phyloP scores from a whole-genome alignment of 2,797 vertebrate species.

The Neomorphus geoffroyi region DNA sequence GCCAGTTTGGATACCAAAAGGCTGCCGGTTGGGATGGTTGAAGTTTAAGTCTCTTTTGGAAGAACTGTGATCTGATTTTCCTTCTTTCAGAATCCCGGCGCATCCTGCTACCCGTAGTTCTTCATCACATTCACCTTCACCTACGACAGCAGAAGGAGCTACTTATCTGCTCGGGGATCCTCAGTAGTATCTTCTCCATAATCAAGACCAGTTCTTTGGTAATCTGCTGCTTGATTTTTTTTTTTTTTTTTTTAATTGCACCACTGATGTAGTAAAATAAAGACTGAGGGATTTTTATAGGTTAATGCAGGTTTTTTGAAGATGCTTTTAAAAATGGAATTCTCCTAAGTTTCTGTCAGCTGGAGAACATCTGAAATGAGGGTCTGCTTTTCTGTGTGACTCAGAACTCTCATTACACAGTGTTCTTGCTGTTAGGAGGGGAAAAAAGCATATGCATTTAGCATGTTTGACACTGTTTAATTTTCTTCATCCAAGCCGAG shows the following conservation, averaged over 20 bases:
- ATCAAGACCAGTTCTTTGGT: conserved; percentile 97
- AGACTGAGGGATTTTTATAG: not conserved
- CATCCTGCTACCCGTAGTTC: conserved; percentile 94
- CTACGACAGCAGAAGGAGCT: conserved; percentile 98
- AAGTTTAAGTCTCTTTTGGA: not conserved
- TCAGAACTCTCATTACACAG: conserved; percentile 30
- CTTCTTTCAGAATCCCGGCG: conserved; percentile 89
- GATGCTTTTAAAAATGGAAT: not conserved
- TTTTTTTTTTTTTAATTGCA: not conserved
- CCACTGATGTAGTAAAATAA: not conserved
- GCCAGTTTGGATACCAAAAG: not conserved
- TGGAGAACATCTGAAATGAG: conserved; percentile 32
- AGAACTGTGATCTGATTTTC: not conserved
- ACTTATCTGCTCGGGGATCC: conserved; percentile 97
- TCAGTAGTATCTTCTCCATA: conserved; percentile 97
- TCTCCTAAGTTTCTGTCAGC: conserved; percentile 28
- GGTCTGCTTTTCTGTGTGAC: conserved; percentile 39
- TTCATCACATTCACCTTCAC: conserved; percentile 98
- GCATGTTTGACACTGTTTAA: conserved; percentile 47
- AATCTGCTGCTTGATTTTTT: conserved; percentile 25
- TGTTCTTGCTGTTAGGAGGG: conserved; percentile 20
- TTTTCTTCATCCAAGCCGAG: conserved; percentile 23
- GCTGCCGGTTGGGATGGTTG: not conserved
- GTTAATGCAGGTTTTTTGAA: not conserved
- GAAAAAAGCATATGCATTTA: not conserved